These are phyloP conservation scores for Polylopha cassiicola DNA, from an alignment of 2,888 invertebrate species.

Conservation along the genomic window DNA sequence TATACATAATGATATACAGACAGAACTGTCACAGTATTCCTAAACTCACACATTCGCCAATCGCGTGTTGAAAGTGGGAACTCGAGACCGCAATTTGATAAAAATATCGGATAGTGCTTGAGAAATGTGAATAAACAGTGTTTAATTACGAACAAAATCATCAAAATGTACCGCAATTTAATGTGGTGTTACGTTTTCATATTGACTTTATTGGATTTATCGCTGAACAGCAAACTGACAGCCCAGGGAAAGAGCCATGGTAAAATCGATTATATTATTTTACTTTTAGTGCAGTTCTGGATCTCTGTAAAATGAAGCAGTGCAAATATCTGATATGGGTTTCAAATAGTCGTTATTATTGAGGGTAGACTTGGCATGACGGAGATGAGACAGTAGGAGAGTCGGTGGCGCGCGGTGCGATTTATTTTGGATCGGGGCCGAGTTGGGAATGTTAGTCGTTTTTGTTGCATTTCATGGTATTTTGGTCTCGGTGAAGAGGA, in stretches of 20 bases:
- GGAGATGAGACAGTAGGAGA: constrained; percentile 10
- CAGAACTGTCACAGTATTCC: constrained; percentile 11
- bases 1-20: too few species aligned
- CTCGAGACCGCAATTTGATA: constrained; percentile 18
- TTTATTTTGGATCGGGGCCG: constrained; percentile 60
- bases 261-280: constrained; percentile 69
- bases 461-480: constrained; percentile 41
- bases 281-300: constrained; percentile 6
- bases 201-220: constrained; percentile 81
- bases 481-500: constrained; percentile 30
- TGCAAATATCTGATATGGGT: too few species aligned
- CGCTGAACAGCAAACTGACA: constrained; percentile 82
- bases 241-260: constrained; percentile 86
- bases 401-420: constrained; percentile 23
- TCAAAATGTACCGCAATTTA: constrained; percentile 74
- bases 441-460: constrained; percentile 44
- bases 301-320: too few species aligned
- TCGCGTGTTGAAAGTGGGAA: constrained; percentile 21
- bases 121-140: constrained; percentile 65
- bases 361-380: constrained; percentile 16
- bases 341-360: background rate
- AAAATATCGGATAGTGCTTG: constrained; percentile 42
- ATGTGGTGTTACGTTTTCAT: constrained; percentile 82
- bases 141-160: constrained; percentile 37
- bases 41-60: constrained; percentile 19